Conservation (phyloP, 2,797 vertebrate species). For the Squalus acanthias region DNA sequence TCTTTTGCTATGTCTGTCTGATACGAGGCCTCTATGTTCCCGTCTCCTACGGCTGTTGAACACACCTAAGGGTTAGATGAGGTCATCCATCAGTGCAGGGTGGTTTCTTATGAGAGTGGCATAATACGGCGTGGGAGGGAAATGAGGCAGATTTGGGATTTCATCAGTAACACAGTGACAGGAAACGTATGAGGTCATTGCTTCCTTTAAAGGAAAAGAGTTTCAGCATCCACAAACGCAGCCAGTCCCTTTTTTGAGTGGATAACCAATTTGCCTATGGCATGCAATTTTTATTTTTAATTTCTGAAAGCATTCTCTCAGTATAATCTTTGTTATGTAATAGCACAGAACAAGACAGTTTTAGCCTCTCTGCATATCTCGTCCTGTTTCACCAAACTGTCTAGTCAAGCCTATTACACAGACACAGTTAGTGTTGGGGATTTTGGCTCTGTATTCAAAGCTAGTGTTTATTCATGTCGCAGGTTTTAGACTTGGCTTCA, state of each 20-base stretch:
- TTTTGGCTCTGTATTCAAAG: background rate
- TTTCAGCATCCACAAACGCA: background rate
- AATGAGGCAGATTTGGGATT: constrained; percentile 11
- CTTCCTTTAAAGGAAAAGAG: background rate
- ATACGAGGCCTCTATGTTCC: background rate
- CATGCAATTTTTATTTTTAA: too few relatives aligned
- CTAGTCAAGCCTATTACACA: background rate
- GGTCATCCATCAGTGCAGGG: background rate
- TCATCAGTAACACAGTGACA: background rate
- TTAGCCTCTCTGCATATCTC: background rate
- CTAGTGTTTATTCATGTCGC: background rate
- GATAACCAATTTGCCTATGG: background rate
- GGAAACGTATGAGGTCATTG: constrained; percentile 8
- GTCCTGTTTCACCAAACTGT: background rate
- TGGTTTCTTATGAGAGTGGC: background rate
- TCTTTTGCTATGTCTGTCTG: background rate
- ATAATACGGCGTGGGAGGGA: background rate
- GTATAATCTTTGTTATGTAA: background rate
- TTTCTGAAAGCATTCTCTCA: background rate
- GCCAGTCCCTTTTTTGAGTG: background rate
- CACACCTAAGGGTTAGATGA: background rate
- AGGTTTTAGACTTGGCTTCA: background rate
- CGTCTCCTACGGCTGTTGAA: background rate
- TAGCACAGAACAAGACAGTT: background rate
- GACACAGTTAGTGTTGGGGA: background rate